Base-by-base conservation (phyloP, 2,113 vertebrate genomes). In the Microtus montanus region DNA sequence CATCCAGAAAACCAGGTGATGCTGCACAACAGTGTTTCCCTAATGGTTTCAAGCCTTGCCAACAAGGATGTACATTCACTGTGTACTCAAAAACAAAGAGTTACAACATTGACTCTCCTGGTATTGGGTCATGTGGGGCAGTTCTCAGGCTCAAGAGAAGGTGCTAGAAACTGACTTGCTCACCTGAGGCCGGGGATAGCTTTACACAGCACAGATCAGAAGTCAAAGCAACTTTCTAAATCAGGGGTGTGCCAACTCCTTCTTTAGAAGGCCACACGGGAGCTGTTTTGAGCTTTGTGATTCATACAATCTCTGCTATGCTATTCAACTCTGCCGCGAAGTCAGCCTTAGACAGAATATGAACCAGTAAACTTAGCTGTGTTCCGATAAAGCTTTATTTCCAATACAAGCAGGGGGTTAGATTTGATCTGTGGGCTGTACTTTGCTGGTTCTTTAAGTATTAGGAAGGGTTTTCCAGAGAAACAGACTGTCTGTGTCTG, bases 331-430 rank as follows among this genome's bases (percentile, higher is more conserved):
- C 54, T 75, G 49, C 63, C 41, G 9, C 44, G 26, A 74, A 87
- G 89, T 63, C 28, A 19, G 88, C 63, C 63, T 70, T 28, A 54
- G 64, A 61, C 28, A 9, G 24, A 82, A 52, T 5, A 4, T 44
- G 61, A 87, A 74, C 26, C 14, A 68, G 52, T 2, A 19, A 68
- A 7, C 3, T 38, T 22, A n/a, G 19, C 20, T 96, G 79, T 49
- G 63, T 84, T 74, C 63, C n/a, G 79, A 73, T 74, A 87, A 96
- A 93, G 90, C 61, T 95, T 95, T 95, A 90, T 84, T 87, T 79
- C 54, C 70, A 94, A 82, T 84, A 38, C 17, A 90, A 38, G 19
- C 44, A 35, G 7, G 14, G 70, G 63, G 70, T 54, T 58, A 66
- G 74, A 78, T 47, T 78, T 58, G 38, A 35, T 70, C 74, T 38